Conservation (phyloP, 2,888 invertebrate species). For the Lycia hirtaria region DNA sequence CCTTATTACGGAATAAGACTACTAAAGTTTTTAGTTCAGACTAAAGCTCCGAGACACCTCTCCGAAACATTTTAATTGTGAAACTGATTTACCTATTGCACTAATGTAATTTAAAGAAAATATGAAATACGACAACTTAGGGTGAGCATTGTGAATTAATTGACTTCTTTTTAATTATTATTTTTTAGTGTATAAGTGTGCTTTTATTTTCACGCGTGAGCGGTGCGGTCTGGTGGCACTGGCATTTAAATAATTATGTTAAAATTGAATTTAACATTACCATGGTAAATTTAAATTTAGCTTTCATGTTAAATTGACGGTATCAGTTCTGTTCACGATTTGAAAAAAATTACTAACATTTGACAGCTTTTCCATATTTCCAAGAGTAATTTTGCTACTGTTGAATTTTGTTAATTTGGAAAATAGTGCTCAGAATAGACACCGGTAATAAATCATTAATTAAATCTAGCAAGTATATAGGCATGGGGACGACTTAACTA, state of each 20-base stretch:
- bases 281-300: too few species aligned
- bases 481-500: conserved; percentile 20
- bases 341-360: background rate
- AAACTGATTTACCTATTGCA: conserved; percentile 36
- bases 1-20: background rate
- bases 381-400: background rate
- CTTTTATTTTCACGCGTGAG: conserved; percentile 64
- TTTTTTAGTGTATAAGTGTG: conserved; percentile 74
- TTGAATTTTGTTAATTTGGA: background rate
- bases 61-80: conserved; percentile 15
- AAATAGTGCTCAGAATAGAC: background rate
- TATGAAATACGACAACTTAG: conserved; percentile 8
- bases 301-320: background rate
- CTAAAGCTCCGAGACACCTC: conserved; percentile 20
- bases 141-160: conserved; percentile 47
- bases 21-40: conserved; percentile 13
- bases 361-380: background rate
- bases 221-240: conserved; percentile 10
- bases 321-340: background rate
- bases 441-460: background rate
- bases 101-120: conserved; percentile 28
- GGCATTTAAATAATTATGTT: conserved; percentile 8
- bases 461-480: background rate
- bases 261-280: too few species aligned
- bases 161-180: conserved; percentile 53